phyloP scores from a whole-genome alignment of 2,113 vertebrate genomes.

The Trogon surrucura region DNA sequence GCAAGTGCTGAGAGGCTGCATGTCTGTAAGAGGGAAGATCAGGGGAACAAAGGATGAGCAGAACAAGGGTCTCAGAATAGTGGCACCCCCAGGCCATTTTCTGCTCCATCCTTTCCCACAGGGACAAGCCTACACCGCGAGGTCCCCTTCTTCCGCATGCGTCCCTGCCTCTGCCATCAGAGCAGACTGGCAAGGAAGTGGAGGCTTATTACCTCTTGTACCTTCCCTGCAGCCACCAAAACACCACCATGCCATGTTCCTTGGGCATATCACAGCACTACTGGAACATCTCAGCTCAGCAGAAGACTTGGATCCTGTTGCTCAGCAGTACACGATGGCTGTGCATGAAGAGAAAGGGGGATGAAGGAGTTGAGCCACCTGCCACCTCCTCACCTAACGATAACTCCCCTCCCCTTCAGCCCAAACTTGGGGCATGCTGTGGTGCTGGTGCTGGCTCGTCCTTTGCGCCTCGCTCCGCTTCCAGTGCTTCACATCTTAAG shows the following conservation, averaged over 20 bases:
- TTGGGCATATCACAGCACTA: background rate
- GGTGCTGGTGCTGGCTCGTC: background rate
- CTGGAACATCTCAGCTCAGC: background rate
- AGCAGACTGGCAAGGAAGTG: background rate
- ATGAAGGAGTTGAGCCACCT: background rate
- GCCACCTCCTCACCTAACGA: background rate
- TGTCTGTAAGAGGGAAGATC: background rate
- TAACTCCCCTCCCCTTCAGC: background rate
- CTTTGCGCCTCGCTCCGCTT: background rate
- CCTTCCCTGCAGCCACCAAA: background rate
- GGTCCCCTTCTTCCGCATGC: background rate
- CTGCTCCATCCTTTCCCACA: background rate
- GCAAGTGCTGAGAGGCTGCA: background rate
- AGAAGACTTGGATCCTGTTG: background rate
- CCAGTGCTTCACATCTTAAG: background rate
- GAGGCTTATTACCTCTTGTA: background rate
- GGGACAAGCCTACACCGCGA: background rate
- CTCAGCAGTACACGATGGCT: background rate
- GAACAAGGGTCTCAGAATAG: background rate
- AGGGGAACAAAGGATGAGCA: background rate
- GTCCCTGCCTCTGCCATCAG: background rate
- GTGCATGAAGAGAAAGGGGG: background rate
- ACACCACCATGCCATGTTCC: background rate
- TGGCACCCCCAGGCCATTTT: background rate
- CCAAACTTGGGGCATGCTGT: accelerated